Conservation (phyloP, 2,113 vertebrate genomes). For the Anarrhichthys ocellatus region DNA sequence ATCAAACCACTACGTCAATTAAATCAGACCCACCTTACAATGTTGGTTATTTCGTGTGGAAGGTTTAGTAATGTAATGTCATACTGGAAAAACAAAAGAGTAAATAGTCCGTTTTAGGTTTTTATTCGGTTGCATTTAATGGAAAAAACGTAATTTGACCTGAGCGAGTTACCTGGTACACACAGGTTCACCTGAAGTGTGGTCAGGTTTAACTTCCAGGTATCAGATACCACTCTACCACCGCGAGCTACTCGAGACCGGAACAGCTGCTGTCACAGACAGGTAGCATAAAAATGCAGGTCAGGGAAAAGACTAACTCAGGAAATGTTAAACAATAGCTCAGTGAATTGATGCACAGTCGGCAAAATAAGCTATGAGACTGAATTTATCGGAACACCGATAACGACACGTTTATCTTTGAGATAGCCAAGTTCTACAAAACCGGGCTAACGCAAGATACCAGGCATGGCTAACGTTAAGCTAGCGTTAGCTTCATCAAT, state of each 20-base stretch:
- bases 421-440: background rate
- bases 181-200: background rate
- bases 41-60: background rate
- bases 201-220: background rate
- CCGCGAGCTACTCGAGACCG: background rate
- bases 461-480: background rate
- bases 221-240: background rate
- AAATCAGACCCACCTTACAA: background rate
- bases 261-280: background rate
- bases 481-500: background rate
- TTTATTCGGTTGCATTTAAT: background rate
- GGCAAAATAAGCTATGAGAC: background rate
- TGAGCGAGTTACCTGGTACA: background rate
- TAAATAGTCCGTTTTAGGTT: background rate
- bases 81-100: background rate
- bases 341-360: background rate
- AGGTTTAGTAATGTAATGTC: background rate
- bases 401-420: background rate
- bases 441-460: background rate
- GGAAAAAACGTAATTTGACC: background rate
- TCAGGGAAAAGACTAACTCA: background rate
- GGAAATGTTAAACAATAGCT: background rate
- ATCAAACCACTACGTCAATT: background rate
- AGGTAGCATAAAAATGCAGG: background rate
- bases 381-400: background rate